A percentile compares a stretch with the other conserved stretches of the same genome.
Evolutionary conservation across 2,113 vertebrate genomes (phyloP).

Genomic region (Poecile atricapillus): DNA sequence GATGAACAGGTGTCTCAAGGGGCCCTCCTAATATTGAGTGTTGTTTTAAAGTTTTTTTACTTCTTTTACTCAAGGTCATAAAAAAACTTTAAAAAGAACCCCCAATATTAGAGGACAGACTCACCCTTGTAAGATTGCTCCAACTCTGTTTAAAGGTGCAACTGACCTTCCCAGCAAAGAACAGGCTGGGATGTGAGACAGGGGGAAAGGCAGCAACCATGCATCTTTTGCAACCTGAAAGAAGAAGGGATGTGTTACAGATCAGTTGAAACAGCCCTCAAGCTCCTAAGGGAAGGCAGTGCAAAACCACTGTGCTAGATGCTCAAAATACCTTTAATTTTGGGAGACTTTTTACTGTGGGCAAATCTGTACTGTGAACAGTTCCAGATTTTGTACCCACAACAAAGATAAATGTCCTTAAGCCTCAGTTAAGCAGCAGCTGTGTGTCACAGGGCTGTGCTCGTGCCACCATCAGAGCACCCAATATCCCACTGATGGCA

Average conservation of each 20-base stretch:
- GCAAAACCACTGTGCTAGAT: background rate
- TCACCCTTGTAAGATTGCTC: conserved; percentile 31
- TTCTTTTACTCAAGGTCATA: background rate
- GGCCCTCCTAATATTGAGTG: conserved; percentile 1
- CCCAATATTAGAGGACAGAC: conserved; percentile 45
- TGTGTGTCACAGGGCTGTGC: background rate
- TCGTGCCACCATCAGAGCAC: fast-evolving
- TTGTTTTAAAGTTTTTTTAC: conserved; percentile 56
- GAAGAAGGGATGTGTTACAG: conserved; percentile 1
- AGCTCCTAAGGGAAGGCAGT: background rate
- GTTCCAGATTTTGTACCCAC: background rate
- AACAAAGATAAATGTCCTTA: background rate
- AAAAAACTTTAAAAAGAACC: conserved; percentile 39
- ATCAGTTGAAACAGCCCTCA: background rate
- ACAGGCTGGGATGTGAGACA: background rate
- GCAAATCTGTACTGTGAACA: background rate
- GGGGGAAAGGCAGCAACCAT: background rate
- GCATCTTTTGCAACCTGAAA: conserved; percentile 27
- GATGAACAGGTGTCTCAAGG: background rate
- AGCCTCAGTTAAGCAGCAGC: background rate
- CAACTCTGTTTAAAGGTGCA: background rate
- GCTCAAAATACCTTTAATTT: background rate
- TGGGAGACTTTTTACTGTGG: background rate
- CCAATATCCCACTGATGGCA: background rate
- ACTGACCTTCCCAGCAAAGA: conserved; percentile 24